Conservation (phyloP, 2,113 vertebrate species). For the Nerophis lumbriciformis region DNA sequence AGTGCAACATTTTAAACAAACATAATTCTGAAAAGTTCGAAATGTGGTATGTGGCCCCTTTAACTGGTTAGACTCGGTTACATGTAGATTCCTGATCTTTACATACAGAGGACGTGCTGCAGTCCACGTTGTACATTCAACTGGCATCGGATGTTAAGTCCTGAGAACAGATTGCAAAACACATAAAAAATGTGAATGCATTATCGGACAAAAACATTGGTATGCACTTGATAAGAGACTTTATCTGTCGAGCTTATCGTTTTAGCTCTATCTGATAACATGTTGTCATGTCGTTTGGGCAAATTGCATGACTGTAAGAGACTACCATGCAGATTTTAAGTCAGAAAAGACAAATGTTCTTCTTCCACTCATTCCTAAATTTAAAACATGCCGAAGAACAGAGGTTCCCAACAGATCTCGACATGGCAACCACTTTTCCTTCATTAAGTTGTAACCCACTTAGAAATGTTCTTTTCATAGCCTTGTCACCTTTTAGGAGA, state of each 20-base stretch:
- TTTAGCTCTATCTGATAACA: not conserved
- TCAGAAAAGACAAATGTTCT: too few relatives aligned
- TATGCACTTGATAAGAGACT: not conserved
- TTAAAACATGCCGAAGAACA: too few relatives aligned
- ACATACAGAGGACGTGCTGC: not conserved
- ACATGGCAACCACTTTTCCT: too few relatives aligned
- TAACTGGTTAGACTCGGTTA: too few relatives aligned
- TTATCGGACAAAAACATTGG: not conserved
- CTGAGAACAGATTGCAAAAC: conserved; percentile 15
- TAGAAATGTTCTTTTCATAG: too few relatives aligned
- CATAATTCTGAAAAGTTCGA: too few relatives aligned
- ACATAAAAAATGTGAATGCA: not conserved
- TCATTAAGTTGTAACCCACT: too few relatives aligned
- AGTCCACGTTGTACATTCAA: conserved; percentile 11
- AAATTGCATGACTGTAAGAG: not conserved
- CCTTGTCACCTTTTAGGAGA: too few relatives aligned
- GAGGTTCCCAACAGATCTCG: too few relatives aligned
- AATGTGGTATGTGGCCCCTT: too few relatives aligned
- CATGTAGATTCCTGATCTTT: not conserved
- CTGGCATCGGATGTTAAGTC: conserved; percentile 16
- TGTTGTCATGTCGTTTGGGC: not conserved
- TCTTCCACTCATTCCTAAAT: too few relatives aligned
- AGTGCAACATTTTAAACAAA: too few relatives aligned
- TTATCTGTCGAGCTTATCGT: not conserved
- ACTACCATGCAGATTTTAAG: not conserved